Percentiles rank a stretch among this genome's conserved stretches.
These are phyloP conservation scores for Aplodontia rufa DNA, from an alignment of 2,113 vertebrate species.

Conservation along the genomic window DNA sequence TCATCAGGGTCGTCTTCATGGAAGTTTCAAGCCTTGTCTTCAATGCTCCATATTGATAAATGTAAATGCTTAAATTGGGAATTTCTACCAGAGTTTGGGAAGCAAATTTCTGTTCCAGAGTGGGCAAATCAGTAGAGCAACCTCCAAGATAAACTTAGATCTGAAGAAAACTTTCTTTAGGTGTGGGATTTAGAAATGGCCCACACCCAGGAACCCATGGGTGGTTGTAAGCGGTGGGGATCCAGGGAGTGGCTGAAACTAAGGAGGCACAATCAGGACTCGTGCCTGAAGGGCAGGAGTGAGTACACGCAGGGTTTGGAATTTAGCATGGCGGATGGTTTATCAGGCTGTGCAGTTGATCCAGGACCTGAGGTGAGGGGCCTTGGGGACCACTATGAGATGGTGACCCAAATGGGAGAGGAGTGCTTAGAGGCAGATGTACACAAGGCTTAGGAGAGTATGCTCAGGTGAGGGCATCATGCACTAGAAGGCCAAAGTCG, in stretches of 20 bases:
- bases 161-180: not conserved
- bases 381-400: not conserved
- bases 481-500: not conserved
- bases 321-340: not conserved
- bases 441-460: not conserved
- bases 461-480: not conserved
- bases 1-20: not conserved
- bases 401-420: not conserved
- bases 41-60: not conserved
- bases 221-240: not conserved
- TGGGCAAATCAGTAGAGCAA: not conserved
- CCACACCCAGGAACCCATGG: not conserved
- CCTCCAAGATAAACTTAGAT: not conserved
- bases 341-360: not conserved
- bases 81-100: not conserved
- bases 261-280: not conserved
- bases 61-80: not conserved
- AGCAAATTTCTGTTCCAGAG: conserved; percentile 12
- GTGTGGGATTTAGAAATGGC: not conserved
- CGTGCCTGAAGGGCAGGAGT: not conserved
- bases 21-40: not conserved
- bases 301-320: not conserved
- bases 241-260: not conserved
- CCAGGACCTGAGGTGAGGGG: not conserved
- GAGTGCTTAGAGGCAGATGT: not conserved